Percentiles rank a stretch among this genome's conserved stretches.
Evolutionary conservation across 2,888 invertebrate species (phyloP).

Genomic region (Parnassius apollo): DNA sequence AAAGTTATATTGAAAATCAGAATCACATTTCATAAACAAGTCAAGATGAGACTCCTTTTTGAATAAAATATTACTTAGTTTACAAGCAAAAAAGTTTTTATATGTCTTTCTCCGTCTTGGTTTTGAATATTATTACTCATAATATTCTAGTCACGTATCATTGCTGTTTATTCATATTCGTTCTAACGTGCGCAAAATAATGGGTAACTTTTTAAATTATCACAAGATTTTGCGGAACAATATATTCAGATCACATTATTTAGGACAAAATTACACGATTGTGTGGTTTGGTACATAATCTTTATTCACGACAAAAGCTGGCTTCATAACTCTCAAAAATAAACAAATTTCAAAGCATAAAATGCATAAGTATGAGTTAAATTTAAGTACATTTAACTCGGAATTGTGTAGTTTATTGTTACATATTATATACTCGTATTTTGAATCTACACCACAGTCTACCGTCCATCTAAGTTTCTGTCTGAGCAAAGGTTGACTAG

Average conservation of each 20-base stretch:
- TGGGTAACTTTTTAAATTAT: conserved; percentile 56
- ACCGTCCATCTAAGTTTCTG: too few species aligned
- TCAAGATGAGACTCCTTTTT: conserved; percentile 33
- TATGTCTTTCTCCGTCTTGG: conserved; percentile 40
- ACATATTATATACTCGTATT: too few species aligned
- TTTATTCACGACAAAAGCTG: too few species aligned
- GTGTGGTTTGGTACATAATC: too few species aligned
- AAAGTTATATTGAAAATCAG: neutral
- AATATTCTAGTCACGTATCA: conserved; percentile 70
- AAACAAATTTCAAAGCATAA: too few species aligned
- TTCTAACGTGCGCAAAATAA: conserved; percentile 65
- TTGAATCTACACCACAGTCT: too few species aligned
- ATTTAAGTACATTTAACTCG: too few species aligned
- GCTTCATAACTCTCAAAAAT: too few species aligned
- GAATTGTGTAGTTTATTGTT: too few species aligned
- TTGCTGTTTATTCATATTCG: conserved; percentile 69
- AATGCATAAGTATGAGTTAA: too few species aligned
- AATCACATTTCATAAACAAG: neutral
- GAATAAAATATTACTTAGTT: conserved; percentile 61
- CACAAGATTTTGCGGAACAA: conserved; percentile 34
- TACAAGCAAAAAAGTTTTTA: conserved; percentile 50
- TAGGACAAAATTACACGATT: too few species aligned
- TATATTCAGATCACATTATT: neutral
- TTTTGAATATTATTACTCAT: conserved; percentile 50
- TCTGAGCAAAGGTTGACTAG: too few species aligned